These are phyloP conservation scores for Eriosoma lanigerum DNA, from an alignment of 1,140 invertebrate genomes.

Conservation along the genomic window DNA sequence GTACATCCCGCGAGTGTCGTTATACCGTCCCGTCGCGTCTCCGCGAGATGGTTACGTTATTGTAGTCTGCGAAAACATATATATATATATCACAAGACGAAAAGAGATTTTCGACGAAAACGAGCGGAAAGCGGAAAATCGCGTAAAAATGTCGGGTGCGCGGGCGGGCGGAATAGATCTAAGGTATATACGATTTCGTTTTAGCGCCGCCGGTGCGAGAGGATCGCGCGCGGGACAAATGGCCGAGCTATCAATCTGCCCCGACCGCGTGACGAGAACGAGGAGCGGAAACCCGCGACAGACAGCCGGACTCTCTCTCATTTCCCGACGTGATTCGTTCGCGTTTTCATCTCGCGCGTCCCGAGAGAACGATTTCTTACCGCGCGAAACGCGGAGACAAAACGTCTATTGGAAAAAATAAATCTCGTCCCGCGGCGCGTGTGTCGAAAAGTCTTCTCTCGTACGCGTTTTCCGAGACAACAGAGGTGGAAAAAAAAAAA, in stretches of 20 bases:
- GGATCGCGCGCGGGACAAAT: not conserved
- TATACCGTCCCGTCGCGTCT: not conserved
- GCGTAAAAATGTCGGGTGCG: not conserved
- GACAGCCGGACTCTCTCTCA: not conserved
- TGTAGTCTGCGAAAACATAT: not conserved
- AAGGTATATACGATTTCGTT: conserved; percentile 24
- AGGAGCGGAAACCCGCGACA: not conserved
- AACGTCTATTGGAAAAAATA: not conserved
- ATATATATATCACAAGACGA: not conserved
- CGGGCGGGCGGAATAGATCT: too few species aligned
- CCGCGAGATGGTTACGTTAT: not conserved
- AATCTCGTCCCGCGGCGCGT: not conserved
- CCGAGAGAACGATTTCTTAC: conserved; percentile 21
- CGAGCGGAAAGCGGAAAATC: not conserved
- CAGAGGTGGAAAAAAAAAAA: too few species aligned
- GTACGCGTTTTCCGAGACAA: too few species aligned
- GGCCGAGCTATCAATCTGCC: conserved; percentile 1
- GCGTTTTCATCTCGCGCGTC: not conserved
- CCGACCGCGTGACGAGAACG: not conserved
- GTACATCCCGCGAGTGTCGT: not conserved
- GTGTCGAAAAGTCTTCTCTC: not conserved
- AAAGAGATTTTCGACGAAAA: not conserved
- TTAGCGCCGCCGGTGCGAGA: not conserved
- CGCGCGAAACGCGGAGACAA: not conserved
- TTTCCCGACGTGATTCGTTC: not conserved